Evolutionary conservation across 2,888 invertebrate species (phyloP).

Genomic region (Lissonota sp.): DNA sequence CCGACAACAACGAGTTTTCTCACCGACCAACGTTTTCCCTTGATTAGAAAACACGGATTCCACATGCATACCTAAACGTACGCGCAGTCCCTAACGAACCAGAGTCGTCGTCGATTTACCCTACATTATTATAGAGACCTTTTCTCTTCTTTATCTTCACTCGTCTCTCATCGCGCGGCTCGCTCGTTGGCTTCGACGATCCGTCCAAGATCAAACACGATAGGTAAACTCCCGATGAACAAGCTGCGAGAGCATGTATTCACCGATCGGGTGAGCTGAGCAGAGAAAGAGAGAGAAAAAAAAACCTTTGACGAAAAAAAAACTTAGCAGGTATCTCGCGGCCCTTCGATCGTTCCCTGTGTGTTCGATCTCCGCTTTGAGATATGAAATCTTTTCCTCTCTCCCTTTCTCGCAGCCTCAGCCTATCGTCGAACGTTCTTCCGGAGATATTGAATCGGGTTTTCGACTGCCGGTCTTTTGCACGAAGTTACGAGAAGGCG

Average conservation of each 20-base stretch:
- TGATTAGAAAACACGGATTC: conserved; percentile 51
- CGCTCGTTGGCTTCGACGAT: conserved; percentile 48
- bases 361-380: conserved; percentile 43
- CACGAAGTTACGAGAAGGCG: conserved; percentile 15
- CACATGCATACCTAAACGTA: not conserved
- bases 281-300: not conserved
- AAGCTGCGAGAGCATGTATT: conserved; percentile 29
- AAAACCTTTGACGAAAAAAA: conserved; percentile 38
- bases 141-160: conserved; percentile 32
- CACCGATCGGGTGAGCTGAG: not conserved
- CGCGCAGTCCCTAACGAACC: conserved; percentile 52
- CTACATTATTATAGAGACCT: conserved; percentile 51
- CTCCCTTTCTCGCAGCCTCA: conserved; percentile 3
- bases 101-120: conserved; percentile 49
- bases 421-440: conserved; percentile 31
- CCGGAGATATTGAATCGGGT: conserved; percentile 55
- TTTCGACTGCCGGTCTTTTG: conserved; percentile 58
- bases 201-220: conserved; percentile 63
- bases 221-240: conserved; percentile 46
- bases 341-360: conserved; percentile 3
- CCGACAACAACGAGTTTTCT: conserved; percentile 13
- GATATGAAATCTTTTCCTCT: conserved; percentile 37
- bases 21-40: conserved; percentile 18
- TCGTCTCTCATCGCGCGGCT: conserved; percentile 3
- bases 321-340: conserved; percentile 48